Evolutionary conservation across 2,797 vertebrate species (phyloP), one percentile per base, ranked within the genome.

Genomic region (Coregonus sp.): DNA sequence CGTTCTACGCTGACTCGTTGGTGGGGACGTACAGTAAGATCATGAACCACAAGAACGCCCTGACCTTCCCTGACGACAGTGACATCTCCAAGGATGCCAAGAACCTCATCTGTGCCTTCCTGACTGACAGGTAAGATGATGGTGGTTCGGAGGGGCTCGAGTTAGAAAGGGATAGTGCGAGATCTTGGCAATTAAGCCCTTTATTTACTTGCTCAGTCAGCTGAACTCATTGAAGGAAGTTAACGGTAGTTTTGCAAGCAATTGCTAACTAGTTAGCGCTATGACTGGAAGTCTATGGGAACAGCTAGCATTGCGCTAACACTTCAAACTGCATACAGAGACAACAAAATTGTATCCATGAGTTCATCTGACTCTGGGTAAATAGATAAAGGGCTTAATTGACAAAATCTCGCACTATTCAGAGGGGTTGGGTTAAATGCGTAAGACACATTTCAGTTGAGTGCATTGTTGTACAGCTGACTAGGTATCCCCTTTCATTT

Each of bases 11-110:
- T 37, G 98, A 99, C 94, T 99, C 98, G 47, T 90, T 99, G 85
- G 98, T 99, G 91, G 98, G 98, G 85, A 99, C 98, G 0, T 99
- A 99, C 78, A 99, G 98, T 93, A 99, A 99, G 87, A 99, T 99
- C 83, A 99, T 99, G 98, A 99, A 99, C 88, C 98, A 99, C 93
- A 99, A 98, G 91, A 99, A 98, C 69, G 98, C 98, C 77, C 95
- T 99, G 90, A 97, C 95, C 68, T 99, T 99, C 77, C 98, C 98
- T 1, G 98, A 98, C 59, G 98, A 99, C 93, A 99, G 95, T 74
- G 96, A 98, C 75, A 98, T 99, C 91, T 98, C 97, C 83, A 99
- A 98, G 89, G 96, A 99, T 65, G 98, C 98, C 87, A 99, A 99
- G 94, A 99, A 96, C 90, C 96, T 99, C 80, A 99, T 99, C 89